Conservation (phyloP, 92 coral and sea anemone genomes). For the Heliopora coerulea region DNA sequence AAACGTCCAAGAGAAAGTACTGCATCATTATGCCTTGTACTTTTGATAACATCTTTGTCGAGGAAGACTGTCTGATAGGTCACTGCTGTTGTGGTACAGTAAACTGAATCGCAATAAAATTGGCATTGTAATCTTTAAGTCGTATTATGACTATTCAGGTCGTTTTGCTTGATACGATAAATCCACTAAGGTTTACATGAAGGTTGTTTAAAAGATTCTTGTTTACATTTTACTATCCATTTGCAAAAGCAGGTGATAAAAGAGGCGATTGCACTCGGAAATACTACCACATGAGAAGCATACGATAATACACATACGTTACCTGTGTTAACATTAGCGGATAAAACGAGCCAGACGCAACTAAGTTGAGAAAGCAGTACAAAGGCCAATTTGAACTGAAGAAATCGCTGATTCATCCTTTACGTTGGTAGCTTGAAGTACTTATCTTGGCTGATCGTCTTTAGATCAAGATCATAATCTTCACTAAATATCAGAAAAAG, state of each 20-base stretch:
- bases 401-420: not conserved
- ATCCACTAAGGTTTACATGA: too few relatives aligned
- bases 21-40: too few relatives aligned
- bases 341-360: not conserved
- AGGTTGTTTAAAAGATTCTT: not conserved
- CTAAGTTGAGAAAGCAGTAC: not conserved
- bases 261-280: not conserved
- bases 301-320: too few relatives aligned
- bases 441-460: not conserved
- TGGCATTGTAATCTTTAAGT: too few relatives aligned
- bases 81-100: too few relatives aligned
- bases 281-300: not conserved
- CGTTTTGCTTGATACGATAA: too few relatives aligned
- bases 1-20: too few relatives aligned
- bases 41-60: too few relatives aligned
- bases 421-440: not conserved
- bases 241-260: not conserved
- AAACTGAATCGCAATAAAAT: too few relatives aligned
- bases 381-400: not conserved
- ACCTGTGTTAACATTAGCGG: not conserved
- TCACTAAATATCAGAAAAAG: not conserved
- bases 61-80: too few relatives aligned
- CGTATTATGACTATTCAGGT: not conserved
- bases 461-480: not conserved
- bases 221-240: not conserved